Conservation (phyloP, 2,113 vertebrate species). For the Varanus salvator region DNA sequence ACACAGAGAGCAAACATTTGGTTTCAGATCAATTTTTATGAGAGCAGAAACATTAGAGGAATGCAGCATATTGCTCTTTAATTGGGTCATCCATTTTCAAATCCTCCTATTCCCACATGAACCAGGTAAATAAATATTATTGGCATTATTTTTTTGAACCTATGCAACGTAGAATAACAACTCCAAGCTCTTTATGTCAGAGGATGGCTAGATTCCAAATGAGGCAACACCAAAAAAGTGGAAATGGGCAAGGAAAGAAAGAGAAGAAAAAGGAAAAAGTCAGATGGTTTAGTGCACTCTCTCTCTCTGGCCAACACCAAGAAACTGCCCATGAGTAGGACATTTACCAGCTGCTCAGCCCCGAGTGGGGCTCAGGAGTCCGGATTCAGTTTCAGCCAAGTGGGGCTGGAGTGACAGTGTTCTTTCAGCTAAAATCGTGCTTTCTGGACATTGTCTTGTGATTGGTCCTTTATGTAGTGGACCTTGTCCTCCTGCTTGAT, state of each 20-base stretch:
- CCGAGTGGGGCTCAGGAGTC: too few relatives aligned
- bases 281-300: conserved; percentile 1
- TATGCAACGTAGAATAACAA: neutral
- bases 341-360: too few relatives aligned
- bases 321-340: too few relatives aligned
- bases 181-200: too few relatives aligned
- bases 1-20: neutral
- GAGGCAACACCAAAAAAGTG: neutral
- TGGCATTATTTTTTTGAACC: neutral
- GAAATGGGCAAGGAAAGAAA: neutral
- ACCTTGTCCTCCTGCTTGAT: too few relatives aligned
- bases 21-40: neutral
- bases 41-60: neutral
- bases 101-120: neutral
- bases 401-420: too few relatives aligned
- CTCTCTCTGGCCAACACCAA: neutral
- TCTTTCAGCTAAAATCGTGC: too few relatives aligned
- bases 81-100: neutral
- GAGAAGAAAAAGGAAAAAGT: neutral
- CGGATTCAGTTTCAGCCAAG: too few relatives aligned
- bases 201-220: neutral
- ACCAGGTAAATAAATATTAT: neutral
- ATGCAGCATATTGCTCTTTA: neutral
- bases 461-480: too few relatives aligned
- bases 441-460: too few relatives aligned